Evolutionary conservation across 2,888 invertebrate species (phyloP).

Genomic region (Philereme transversata): DNA sequence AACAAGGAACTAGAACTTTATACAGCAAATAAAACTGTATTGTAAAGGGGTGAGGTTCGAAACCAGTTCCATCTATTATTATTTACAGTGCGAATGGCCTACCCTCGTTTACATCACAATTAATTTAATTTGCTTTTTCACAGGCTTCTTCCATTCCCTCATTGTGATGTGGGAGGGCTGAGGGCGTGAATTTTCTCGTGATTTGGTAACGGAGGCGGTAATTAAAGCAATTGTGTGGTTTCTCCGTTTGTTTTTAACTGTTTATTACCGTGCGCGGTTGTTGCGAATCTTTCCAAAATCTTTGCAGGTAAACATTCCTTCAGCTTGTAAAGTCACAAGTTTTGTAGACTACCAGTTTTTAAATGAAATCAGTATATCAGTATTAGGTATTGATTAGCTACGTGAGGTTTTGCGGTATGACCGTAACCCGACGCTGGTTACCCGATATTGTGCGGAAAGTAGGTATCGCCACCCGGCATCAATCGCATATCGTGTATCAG

Average conservation of each 20-base stretch:
- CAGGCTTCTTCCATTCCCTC: slow-evolving; percentile 79
- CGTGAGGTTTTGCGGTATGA: slow-evolving; percentile 37
- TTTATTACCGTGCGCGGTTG: slow-evolving; percentile 64
- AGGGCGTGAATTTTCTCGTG: slow-evolving; percentile 80
- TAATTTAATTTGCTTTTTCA: slow-evolving; percentile 83
- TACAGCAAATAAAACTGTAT: slow-evolving; percentile 59
- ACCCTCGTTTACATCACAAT: slow-evolving; percentile 82
- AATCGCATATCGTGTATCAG: slow-evolving; percentile 53
- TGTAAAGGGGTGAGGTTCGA: slow-evolving; percentile 63
- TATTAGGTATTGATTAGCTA: slow-evolving; percentile 7
- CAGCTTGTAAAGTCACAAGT: not conserved
- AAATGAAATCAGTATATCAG: slow-evolving; percentile 7
- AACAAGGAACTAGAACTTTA: slow-evolving; percentile 49
- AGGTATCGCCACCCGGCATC: slow-evolving; percentile 43
- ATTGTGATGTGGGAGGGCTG: slow-evolving; percentile 72
- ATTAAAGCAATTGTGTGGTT: slow-evolving; percentile 79
- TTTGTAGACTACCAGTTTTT: not conserved
- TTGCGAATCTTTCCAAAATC: slow-evolving; percentile 57
- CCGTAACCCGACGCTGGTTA: slow-evolving; percentile 55
- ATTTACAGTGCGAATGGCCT: slow-evolving; percentile 69
- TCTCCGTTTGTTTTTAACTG: slow-evolving; percentile 76
- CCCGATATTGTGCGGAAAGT: slow-evolving; percentile 53
- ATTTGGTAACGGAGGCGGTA: slow-evolving; percentile 78
- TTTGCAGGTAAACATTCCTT: slow-evolving; percentile 11
- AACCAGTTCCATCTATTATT: slow-evolving; percentile 68